Base-by-base conservation (phyloP, 1,140 invertebrate species). In the Listronotus bonariensis region DNA sequence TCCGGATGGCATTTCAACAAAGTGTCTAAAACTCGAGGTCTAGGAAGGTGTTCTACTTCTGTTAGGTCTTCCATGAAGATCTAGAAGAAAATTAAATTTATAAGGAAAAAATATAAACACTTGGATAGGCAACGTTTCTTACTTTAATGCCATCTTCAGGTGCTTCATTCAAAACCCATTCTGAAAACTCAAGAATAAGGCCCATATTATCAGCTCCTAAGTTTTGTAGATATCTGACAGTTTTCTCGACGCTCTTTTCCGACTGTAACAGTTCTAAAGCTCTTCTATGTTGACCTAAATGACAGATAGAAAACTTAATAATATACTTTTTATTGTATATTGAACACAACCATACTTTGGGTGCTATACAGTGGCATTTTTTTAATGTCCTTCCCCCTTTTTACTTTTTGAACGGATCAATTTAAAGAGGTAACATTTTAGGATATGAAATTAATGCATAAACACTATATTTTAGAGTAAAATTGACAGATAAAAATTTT, bases 1-100 rank as follows among this genome's bases (percentile, higher is more conserved):
- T 85, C 76, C 65, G 91, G 88, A 67, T 95, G 91, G 65, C 88
- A 90, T 72, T 88, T 87, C 3, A 93, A 81, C 6, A 99, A 79
- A 80, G 92, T 98, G 75, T 97, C 92, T 20, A 98, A 79, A 14
- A 99, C 89, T 79, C 91, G 88, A 36, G 93, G 88, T 62, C 96
- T 83, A 0, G 96, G 94, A 15, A 98, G 80, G 40, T 88, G 85
- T 79, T 97, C 93, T 0, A 95, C 91, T 85, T 96, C 94, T 54
- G 87, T 79, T 9, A 92, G 82, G 77, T 97, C 93, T 79, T 97
- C 96, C 54, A 91, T 97, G 76, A 98, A 98, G 76, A 98, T 98
- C 77, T 74, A 15, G 32, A 65, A 60, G 8, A 1, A 40, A 45
- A 61, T 3, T 26, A 0, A 59, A 65, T 18, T 34, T 11, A 46